Conservation (phyloP, 2,888 invertebrate genomes). For the Siphlonurus alternatus region DNA sequence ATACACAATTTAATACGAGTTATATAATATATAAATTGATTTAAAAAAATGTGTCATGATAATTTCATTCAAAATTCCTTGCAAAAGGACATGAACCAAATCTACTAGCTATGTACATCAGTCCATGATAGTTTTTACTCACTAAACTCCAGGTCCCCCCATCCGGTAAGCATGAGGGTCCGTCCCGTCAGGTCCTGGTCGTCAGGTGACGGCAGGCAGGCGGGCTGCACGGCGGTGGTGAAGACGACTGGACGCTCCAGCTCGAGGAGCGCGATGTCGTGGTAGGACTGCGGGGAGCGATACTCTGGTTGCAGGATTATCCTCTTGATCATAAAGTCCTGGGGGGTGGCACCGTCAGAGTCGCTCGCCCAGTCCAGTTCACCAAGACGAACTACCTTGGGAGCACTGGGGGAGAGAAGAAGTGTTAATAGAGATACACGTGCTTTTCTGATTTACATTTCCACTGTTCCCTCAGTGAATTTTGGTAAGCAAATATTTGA, state of each 20-base stretch:
- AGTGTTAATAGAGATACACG: too few species aligned
- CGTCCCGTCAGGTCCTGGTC: background rate
- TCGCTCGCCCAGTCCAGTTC: background rate
- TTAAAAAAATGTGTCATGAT: too few species aligned
- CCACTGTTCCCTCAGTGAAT: too few species aligned
- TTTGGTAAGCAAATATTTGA: too few species aligned
- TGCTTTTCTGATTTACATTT: too few species aligned
- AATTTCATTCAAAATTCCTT: too few species aligned
- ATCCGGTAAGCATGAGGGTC: background rate
- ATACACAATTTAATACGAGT: too few species aligned
- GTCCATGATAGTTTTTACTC: too few species aligned
- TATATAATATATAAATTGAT: too few species aligned
- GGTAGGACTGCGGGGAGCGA: background rate
- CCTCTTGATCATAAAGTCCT: background rate
- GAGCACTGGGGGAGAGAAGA: background rate
- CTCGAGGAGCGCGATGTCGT: background rate
- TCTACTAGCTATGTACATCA: too few species aligned
- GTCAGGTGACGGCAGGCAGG: background rate
- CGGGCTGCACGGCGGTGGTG: background rate
- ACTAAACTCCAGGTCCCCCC: background rate
- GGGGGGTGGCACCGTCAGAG: background rate
- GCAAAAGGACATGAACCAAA: too few species aligned
- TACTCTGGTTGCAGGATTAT: background rate
- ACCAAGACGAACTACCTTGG: background rate
- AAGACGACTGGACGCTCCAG: background rate